Conservation (phyloP, 2,888 invertebrate genomes). For the Drosophila paracracens region DNA sequence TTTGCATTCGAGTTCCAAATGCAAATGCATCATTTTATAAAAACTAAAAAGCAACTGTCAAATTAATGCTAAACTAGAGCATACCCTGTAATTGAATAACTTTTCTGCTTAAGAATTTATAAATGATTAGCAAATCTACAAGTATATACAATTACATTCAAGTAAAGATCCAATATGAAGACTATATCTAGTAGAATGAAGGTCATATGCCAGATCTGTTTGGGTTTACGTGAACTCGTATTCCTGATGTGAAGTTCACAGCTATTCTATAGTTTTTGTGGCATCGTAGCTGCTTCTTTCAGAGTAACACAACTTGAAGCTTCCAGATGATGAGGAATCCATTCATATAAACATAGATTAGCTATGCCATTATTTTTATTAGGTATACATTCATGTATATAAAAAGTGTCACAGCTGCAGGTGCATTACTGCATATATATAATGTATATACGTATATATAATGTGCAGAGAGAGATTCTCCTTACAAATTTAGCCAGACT, state of each 20-base stretch:
- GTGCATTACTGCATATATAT: conserved; percentile 29
- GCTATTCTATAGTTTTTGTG: not conserved
- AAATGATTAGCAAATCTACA: no score
- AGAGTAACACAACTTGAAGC: not conserved
- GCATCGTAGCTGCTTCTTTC: not conserved
- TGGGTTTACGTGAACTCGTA: not conserved
- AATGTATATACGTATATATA: not conserved
- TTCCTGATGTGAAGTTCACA: accelerated
- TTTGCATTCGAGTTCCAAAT: conserved; percentile 15
- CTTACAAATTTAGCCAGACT: conserved; percentile 36
- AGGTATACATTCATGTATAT: conserved; percentile 1
- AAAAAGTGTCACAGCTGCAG: conserved; percentile 29
- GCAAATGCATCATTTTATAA: conserved; percentile 13
- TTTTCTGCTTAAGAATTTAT: no score
- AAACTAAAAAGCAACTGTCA: not conserved
- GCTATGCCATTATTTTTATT: not conserved
- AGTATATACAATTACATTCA: no score
- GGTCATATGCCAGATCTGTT: not conserved
- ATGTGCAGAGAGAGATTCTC: conserved; percentile 9
- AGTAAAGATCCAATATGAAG: no score
- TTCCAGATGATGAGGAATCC: not conserved
- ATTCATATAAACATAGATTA: not conserved
- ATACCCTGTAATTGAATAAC: conserved; percentile 1
- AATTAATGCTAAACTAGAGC: not conserved
- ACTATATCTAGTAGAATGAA: not conserved